Evolutionary conservation across 2,888 invertebrate genomes (phyloP), one percentile per base, ranked within the genome.

Genomic region (Tenthredo notha): DNA sequence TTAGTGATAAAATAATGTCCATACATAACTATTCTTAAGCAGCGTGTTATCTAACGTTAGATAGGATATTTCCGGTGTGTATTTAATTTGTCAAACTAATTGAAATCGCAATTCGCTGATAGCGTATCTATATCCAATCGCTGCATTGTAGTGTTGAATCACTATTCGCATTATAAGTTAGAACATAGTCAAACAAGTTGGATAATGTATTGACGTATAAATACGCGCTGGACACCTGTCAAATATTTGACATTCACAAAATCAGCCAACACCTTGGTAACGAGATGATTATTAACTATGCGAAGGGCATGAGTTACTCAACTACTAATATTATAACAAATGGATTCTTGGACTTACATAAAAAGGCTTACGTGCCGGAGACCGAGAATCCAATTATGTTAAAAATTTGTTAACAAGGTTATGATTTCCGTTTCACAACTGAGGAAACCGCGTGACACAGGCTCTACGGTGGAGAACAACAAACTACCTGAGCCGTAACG

Each of bases 341-440:
- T 18, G 18, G 15, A 54, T 54, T 54, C 18, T 54, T 54, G 4
- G 50, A 54, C 50, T 54, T 54, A 54, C 50, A 18, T 54, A 54
- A 54, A 54, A 54, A 54, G 50, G 50, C 50, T 54, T 54, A 54
- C 50, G 50, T 54, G 18, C 50, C 50, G 50, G 50, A 54, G 15
- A 18, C 50, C 6, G 50, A 54, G 50, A 54, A 54, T 54, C 50
- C 50, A 54, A 54, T 54, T 54, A 54, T 54, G 50, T 54, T 54
- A 54, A 54, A 54, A 54, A 54, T 54, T 54, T 54, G 50, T 54
- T 54, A 54, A 54, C 50, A 54, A 54, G 50, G 50, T 54, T 54
- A 54, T 54, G 50, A 54, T 54, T 54, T 54, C 18, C 50, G 18
- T 54, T 15, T 54, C 18, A 54, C 50, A 54, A 12, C 15, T 18